Base-by-base conservation (phyloP, 2,113 vertebrate species). In the Clinocottus analis region DNA sequence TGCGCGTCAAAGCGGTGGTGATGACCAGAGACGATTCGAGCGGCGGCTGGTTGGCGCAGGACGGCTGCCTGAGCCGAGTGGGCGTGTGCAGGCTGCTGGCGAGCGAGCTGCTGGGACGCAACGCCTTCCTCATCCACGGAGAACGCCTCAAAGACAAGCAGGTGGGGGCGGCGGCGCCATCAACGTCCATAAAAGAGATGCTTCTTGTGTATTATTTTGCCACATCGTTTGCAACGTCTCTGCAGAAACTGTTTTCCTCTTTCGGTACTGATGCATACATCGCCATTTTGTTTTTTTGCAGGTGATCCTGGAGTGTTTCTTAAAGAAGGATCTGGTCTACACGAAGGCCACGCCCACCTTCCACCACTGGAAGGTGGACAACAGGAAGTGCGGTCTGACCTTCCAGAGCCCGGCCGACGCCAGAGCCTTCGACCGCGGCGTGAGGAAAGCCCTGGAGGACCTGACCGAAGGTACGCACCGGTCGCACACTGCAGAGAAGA, bases 11-110 rank as follows among this genome's bases (percentile, higher is more conserved):
- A 95, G 98, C 97, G 84, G 96, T 99, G 96, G 98, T 99, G 94
- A 99, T 99, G 98, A 99, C 96, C 93, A 93, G 98, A 94, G 97
- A 99, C 93, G 97, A 99, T 91, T 98, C 98, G 75, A 99, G 97
- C 65, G 97, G 97, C 75, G 98, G 98, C 92, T 99, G 98, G 98
- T 91, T 99, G 94, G 96, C 97, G 7, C 97, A 97, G 94, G 98
- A 98, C 93, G 97, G 97, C 39, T 97, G 97, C 84, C 97, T 99
- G 93, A 99, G 98, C 94, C 95, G 96, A 77, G 98, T 99, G 85
- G 97, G 98, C 56, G 97, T 99, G 90, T 97, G 96, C 94, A 96
- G 97, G 91, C 95, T 98, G 94, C 94, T 95, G 61, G 94, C 96
- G 68, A 88, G 92, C 0, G 96, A 97, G 82, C 85, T 94, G 58